phyloP scores from a whole-genome alignment of 2,888 invertebrate genomes.

The Cerceris rybyensis region DNA sequence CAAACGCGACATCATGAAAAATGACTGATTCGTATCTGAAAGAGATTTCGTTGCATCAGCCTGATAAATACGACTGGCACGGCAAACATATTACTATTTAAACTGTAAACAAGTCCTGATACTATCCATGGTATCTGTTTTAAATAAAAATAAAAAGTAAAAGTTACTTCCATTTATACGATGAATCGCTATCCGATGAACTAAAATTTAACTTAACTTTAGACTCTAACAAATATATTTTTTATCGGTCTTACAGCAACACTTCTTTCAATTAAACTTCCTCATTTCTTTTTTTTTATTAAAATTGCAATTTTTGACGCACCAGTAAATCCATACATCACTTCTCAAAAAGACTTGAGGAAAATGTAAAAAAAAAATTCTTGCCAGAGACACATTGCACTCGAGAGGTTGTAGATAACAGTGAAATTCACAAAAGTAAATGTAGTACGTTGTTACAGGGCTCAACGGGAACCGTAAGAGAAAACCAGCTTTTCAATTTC shows the following conservation, averaged over 20 bases:
- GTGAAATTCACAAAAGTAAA: conserved; percentile 24
- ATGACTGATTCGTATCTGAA: conserved; percentile 28
- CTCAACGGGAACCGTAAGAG: conserved; percentile 17
- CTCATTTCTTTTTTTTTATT: no score
- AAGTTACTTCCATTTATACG: not conserved
- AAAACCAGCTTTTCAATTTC: conserved; percentile 40
- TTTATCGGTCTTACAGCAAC: no score
- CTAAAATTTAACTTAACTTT: no score
- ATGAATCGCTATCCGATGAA: no score
- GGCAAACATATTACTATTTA: conserved; percentile 16
- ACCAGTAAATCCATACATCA: no score
- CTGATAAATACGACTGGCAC: conserved; percentile 36
- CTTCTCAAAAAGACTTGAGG: not conserved
- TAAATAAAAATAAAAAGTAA: conserved; percentile 9
- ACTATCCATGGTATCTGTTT: conserved; percentile 2
- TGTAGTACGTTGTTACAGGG: conserved; percentile 4
- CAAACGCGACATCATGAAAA: conserved; percentile 18
- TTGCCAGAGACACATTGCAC: conserved; percentile 38
- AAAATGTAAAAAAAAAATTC: conserved; percentile 5
- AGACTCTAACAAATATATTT: no score
- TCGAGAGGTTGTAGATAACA: conserved; percentile 31
- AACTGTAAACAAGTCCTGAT: conserved; percentile 34
- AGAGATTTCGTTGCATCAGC: conserved; percentile 33
- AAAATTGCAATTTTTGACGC: no score
- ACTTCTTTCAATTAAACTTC: no score